Percentiles rank a stretch among this genome's conserved stretches.
phyloP scores from a whole-genome alignment of 2,113 vertebrate species.

The Chloebia gouldiae region DNA sequence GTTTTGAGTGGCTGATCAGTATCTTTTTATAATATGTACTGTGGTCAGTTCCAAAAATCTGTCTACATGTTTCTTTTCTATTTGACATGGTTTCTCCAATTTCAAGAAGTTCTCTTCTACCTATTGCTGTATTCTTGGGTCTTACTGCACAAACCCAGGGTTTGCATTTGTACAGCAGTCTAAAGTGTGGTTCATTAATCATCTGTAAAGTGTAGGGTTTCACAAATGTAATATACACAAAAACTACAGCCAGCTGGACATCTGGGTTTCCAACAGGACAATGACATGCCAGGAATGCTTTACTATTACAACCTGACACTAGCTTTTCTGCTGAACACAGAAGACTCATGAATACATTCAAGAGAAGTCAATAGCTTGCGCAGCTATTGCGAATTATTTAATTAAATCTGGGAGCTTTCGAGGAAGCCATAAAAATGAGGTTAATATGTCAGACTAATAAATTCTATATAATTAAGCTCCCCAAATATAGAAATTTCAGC shows the following conservation, averaged over 20 bases:
- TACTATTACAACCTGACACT: background rate
- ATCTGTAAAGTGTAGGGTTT: background rate
- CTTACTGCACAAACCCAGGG: background rate
- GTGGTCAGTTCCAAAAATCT: slow-evolving; percentile 62
- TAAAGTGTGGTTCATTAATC: background rate
- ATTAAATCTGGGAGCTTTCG: slow-evolving; percentile 53
- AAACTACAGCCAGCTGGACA: background rate
- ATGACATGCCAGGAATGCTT: background rate
- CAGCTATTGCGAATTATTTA: slow-evolving; percentile 50
- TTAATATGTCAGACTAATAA: slow-evolving; percentile 68
- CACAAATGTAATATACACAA: background rate
- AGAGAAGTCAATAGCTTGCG: slow-evolving; percentile 43
- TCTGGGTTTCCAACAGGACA: background rate
- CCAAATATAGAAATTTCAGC: slow-evolving; percentile 61
- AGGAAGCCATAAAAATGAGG: slow-evolving; percentile 63
- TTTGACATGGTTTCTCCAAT: slow-evolving; percentile 39
- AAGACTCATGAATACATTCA: slow-evolving; percentile 48
- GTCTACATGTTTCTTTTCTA: slow-evolving; percentile 37
- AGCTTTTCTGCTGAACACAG: background rate
- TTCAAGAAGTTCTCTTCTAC: slow-evolving; percentile 35
- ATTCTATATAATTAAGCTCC: slow-evolving; percentile 64
- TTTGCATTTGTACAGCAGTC: background rate
- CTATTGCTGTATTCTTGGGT: background rate
- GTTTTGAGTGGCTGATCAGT: slow-evolving; percentile 32
- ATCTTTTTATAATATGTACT: slow-evolving; percentile 31